Evolutionary conservation across 2,113 vertebrate species (phyloP), one percentile per base, ranked within the genome.

Genomic region (Perognathus longimembris): DNA sequence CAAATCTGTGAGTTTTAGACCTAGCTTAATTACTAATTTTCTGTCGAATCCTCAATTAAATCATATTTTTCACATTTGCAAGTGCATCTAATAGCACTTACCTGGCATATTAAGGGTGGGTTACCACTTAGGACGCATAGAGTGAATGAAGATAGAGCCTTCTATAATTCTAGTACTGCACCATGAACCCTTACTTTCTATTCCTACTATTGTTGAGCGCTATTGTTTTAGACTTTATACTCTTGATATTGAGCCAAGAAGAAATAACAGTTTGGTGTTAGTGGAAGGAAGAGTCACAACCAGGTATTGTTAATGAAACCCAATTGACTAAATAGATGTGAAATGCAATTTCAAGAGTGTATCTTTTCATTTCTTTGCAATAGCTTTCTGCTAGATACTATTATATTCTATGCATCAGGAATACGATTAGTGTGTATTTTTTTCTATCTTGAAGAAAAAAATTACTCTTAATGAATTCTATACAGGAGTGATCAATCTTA

Each of bases 291-390:
- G 6, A 20, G 32, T 50, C 40, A 66, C n/a, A 71, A 24, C 38
- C 63, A 91, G 88, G 34, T 86, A 77, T 18, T 63, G n/a, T 57
- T 74, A 34, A n/a, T 8, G n/a, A 90, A 79, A 75, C 32, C 22
- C 20, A 73, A 30, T 10, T 34, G 64, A 74, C 38, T 80, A 74
- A 76, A 74, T 34, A 85, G 36, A 40, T 93, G 24, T 42, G 45
- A 81, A 79, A 54, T 75, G 18, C 17, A 82, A 80, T 81, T 77
- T 85, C 54, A 89, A 63, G 38, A 3, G 50, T 12, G 14, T n/a
- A 54, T 45, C 7, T 77, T 88, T 94, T 81, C 34, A 77, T 54
- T 89, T 95, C 17, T 71, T 89, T 77, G 22, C 36, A 63, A 24
- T n/a, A 14, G n/a, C 21, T 70, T 75, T 32, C 21, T 74, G 11